Percentiles rank a stretch among this genome's conserved stretches.
These are phyloP conservation scores for Hoplostethus atlanticus DNA, from an alignment of 2,797 vertebrate genomes.

Conservation along the genomic window DNA sequence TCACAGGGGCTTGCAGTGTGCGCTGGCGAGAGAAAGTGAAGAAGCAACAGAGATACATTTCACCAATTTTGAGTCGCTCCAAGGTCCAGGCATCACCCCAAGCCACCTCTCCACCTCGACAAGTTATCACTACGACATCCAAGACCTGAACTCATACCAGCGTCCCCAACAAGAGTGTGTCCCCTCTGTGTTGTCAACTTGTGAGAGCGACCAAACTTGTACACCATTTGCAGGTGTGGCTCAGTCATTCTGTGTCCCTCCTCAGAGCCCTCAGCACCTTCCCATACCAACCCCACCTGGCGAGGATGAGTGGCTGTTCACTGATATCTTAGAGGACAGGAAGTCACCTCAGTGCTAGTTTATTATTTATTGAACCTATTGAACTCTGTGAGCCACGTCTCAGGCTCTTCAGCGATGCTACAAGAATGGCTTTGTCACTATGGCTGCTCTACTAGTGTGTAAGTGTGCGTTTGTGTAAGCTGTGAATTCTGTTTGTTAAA, in stretches of 20 bases:
- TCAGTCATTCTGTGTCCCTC: conserved; percentile 78
- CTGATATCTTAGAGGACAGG: conserved; percentile 79
- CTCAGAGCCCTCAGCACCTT: conserved; percentile 44
- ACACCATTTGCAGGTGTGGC: conserved; percentile 81
- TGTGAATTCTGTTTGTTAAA: neutral
- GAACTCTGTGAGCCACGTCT: neutral
- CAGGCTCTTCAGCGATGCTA: neutral
- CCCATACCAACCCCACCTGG: conserved; percentile 72
- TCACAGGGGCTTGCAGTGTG: conserved; percentile 20
- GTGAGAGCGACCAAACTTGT: conserved; percentile 23
- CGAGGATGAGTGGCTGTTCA: conserved; percentile 83
- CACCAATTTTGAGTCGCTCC: conserved; percentile 12
- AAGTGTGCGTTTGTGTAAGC: neutral
- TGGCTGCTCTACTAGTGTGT: neutral
- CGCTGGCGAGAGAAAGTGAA: conserved; percentile 11
- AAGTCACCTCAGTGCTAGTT: conserved; percentile 12
- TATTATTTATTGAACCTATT: neutral
- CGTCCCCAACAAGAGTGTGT: conserved; percentile 27
- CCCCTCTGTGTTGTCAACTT: conserved; percentile 41
- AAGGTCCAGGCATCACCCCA: conserved; percentile 7
- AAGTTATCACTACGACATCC: conserved; percentile 19
- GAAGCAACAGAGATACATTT: conserved; percentile 25
- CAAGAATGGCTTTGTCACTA: neutral
- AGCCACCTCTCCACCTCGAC: conserved; percentile 27
- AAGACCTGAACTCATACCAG: conserved; percentile 39